phyloP scores from a whole-genome alignment of 2,888 invertebrate species.

The Papilio demoleus region DNA sequence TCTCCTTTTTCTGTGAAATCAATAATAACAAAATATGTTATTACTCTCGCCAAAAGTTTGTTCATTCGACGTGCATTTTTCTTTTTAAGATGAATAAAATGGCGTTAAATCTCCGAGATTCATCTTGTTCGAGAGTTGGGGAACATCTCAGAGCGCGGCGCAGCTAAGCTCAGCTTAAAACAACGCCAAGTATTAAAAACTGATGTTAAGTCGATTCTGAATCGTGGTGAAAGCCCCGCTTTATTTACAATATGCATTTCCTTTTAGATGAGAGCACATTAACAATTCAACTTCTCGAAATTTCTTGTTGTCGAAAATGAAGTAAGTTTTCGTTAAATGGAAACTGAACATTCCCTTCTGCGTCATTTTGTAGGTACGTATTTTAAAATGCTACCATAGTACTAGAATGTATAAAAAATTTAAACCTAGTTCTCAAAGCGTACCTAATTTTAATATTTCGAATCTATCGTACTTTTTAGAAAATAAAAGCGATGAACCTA shows the following conservation, averaged over 20 bases:
- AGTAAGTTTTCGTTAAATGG: neutral
- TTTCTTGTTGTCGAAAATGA: neutral
- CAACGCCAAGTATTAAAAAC: conserved; percentile 57
- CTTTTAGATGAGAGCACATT: neutral
- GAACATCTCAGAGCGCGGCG: conserved; percentile 30
- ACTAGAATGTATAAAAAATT: neutral
- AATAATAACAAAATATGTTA: neutral
- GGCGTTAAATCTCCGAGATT: conserved; percentile 34
- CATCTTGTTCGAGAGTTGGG: conserved; percentile 21
- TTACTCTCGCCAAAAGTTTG: neutral
- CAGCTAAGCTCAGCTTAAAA: conserved; percentile 49
- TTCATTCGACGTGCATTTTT: neutral
- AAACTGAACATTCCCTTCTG: neutral
- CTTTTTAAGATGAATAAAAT: conserved; percentile 30
- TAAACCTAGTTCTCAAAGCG: neutral
- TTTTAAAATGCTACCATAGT: neutral
- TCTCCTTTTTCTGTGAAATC: too few relatives aligned
- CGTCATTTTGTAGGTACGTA: neutral
- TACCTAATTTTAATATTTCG: conserved; percentile 1
- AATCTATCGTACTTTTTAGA: neutral
- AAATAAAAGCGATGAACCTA: conserved; percentile 17
- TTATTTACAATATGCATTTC: conserved; percentile 24
- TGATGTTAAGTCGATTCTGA: conserved; percentile 48
- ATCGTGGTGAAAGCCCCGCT: conserved; percentile 10
- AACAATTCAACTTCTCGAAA: conserved; percentile 6